These are phyloP conservation scores for Pelobates cultripes DNA, from an alignment of 2,797 vertebrate species.

Conservation along the genomic window DNA sequence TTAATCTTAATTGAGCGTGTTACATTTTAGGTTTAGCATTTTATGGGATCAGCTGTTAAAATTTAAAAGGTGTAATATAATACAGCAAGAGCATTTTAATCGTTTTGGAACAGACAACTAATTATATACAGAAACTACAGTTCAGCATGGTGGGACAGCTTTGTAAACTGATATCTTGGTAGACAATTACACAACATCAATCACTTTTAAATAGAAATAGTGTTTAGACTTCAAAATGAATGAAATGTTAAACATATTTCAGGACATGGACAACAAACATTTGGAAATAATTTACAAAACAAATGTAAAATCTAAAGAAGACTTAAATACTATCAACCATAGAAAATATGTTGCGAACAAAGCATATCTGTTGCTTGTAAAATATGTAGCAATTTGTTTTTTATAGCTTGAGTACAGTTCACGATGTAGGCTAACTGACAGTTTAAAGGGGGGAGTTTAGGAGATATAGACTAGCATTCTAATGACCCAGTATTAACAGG, in stretches of 20 bases:
- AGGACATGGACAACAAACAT: background rate
- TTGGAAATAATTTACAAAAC: conserved; percentile 6
- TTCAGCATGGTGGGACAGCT: background rate
- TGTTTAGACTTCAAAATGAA: background rate
- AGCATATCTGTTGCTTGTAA: too few relatives aligned
- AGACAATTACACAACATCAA: background rate
- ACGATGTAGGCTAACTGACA: too few relatives aligned
- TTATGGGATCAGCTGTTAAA: background rate
- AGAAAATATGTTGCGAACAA: background rate
- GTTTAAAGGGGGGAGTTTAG: too few relatives aligned
- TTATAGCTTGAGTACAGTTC: too few relatives aligned
- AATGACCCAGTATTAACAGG: too few relatives aligned
- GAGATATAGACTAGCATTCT: too few relatives aligned
- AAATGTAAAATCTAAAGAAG: background rate
- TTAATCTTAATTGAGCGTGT: conserved; percentile 2
- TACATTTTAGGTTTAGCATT: background rate
- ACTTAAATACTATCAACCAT: background rate
- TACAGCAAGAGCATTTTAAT: background rate
- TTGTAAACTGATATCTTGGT: conserved; percentile 1
- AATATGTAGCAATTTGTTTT: too few relatives aligned
- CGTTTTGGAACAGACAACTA: background rate
- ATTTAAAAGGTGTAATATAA: background rate
- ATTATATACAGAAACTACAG: background rate
- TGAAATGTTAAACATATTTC: conserved; percentile 1
- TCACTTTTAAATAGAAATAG: background rate